A percentile compares a stretch with the other conserved stretches of the same genome.
Evolutionary conservation across 1,140 invertebrate species (phyloP).

Genomic region (Lasaia peninsularis): DNA sequence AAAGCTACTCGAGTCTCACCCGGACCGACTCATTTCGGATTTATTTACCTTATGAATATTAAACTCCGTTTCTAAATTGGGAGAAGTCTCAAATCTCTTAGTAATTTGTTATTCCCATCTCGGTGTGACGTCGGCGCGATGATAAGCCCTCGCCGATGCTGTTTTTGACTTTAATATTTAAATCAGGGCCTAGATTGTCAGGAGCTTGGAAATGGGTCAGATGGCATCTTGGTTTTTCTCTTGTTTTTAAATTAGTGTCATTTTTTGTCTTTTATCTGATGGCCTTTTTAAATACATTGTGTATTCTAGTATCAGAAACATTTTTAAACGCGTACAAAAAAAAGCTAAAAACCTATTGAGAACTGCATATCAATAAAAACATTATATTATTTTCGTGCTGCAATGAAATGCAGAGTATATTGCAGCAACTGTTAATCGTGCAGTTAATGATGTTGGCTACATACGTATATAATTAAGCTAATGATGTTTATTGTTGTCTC

Average conservation of each 20-base stretch:
- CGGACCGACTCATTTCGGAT: slow-evolving; percentile 39
- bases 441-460: too few relatives aligned
- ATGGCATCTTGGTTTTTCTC: background rate
- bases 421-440: too few relatives aligned
- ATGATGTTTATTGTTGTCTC: too few relatives aligned
- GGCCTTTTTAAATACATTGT: too few relatives aligned
- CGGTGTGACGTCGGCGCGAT: slow-evolving; percentile 33
- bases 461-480: too few relatives aligned
- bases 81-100: slow-evolving; percentile 38
- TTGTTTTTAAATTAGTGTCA: slow-evolving; percentile 1
- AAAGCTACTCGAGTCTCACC: background rate
- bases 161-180: slow-evolving; percentile 11
- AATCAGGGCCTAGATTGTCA: slow-evolving; percentile 10
- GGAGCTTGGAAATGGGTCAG: slow-evolving; percentile 6
- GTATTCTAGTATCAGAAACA: too few relatives aligned
- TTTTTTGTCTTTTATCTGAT: background rate
- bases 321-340: too few relatives aligned
- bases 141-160: slow-evolving; percentile 29
- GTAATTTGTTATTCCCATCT: slow-evolving; percentile 41
- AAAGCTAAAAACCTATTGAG: too few relatives aligned
- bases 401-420: too few relatives aligned
- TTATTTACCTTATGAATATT: slow-evolving; percentile 59
- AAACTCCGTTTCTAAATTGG: slow-evolving; percentile 46
- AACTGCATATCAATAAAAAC: too few relatives aligned
- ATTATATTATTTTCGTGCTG: too few relatives aligned